Percentiles rank a stretch among this genome's conserved stretches.
Conservation (phyloP, 2,113 vertebrate genomes). For the Thalassarche chlororhynchos region DNA sequence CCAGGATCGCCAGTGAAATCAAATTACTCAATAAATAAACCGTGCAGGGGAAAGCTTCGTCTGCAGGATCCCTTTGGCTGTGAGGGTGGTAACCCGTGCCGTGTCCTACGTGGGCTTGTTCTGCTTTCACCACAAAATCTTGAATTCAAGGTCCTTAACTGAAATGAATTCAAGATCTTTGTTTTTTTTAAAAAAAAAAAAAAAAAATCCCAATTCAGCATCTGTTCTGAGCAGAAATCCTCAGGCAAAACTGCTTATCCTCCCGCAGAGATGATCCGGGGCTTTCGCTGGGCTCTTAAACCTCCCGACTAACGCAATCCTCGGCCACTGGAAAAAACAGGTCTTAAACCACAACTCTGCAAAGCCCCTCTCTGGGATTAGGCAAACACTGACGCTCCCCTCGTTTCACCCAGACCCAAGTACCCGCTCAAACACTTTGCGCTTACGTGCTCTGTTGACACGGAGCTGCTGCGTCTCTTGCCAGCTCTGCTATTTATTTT, state of each 20-base stretch:
- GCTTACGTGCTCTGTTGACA: neutral
- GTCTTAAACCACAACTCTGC: neutral
- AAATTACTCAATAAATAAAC: neutral
- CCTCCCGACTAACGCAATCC: neutral
- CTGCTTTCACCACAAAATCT: neutral
- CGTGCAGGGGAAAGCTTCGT: neutral
- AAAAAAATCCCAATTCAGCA: neutral
- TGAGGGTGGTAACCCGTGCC: accelerated
- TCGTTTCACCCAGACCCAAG: neutral
- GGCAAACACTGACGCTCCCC: neutral
- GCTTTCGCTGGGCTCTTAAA: conserved; percentile 10
- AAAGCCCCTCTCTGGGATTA: neutral
- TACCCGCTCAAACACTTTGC: neutral
- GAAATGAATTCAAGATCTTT: neutral
- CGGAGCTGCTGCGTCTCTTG: neutral
- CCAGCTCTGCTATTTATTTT: neutral
- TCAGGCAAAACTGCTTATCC: neutral
- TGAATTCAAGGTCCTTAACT: neutral
- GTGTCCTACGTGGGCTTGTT: accelerated
- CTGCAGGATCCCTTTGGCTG: neutral
- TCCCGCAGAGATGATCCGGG: neutral
- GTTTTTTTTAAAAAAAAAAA: neutral
- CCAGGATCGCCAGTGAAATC: neutral
- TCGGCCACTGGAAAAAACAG: neutral
- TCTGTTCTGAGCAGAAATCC: neutral